Evolutionary conservation across 2,113 vertebrate genomes (phyloP).

Genomic region (Leptobrachium ailaonicum): DNA sequence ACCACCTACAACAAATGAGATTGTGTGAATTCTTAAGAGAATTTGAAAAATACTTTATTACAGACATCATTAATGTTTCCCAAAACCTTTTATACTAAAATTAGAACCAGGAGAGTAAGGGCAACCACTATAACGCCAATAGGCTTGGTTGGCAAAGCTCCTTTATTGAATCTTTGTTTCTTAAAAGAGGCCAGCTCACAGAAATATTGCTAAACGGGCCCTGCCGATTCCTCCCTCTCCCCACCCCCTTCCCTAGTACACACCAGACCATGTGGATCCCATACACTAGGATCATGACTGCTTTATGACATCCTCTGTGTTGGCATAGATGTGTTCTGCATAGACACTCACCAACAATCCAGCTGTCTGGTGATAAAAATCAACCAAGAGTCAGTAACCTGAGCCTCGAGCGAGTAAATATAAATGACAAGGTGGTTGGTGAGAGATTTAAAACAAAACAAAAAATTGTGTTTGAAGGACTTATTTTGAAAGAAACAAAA

Average conservation of each 20-base stretch:
- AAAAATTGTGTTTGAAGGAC: too few species aligned
- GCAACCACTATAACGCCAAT: not conserved
- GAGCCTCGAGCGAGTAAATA: constrained; percentile 26
- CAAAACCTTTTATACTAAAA: not conserved
- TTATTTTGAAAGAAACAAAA: too few species aligned
- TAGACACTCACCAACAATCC: constrained; percentile 40
- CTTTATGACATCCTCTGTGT: constrained; percentile 14
- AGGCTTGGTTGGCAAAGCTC: not conserved
- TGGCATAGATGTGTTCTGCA: constrained; percentile 38
- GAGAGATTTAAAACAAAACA: too few species aligned
- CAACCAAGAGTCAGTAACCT: constrained; percentile 40
- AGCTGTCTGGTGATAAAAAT: constrained; percentile 25
- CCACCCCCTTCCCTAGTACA: not conserved
- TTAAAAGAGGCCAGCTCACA: constrained; percentile 18
- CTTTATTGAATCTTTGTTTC: not conserved
- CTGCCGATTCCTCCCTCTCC: not conserved
- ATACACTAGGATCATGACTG: not conserved
- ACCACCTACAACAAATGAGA: not conserved
- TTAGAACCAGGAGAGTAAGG: constrained; percentile 13
- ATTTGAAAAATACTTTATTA: not conserved
- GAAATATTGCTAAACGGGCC: constrained; percentile 42
- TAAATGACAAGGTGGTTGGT: too few species aligned
- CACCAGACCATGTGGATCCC: not conserved
- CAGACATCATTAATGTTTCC: constrained; percentile 26
- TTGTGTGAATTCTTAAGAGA: not conserved